Base-by-base conservation (phyloP, 1,140 invertebrate genomes). In the Meloidogyne exigua region DNA sequence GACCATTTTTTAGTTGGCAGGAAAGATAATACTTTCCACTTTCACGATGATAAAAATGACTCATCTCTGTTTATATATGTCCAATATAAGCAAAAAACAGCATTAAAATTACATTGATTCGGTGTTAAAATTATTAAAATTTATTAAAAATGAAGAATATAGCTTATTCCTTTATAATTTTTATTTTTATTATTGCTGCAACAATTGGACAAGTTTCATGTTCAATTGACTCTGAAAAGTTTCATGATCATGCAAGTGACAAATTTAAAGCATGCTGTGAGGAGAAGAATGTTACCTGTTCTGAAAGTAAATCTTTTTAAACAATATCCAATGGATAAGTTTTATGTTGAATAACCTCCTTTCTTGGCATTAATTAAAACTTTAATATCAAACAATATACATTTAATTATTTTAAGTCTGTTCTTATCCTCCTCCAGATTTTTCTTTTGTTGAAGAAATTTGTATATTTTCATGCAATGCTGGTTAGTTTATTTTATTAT, bases 261-360 rank as follows among this genome's bases (percentile, higher is more conserved):
- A 73, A 73, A 57, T 73, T 73, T 63, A 63, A 26, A 25, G 23
- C 26, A 18, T 73, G 71, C 13, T 73, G 71, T 65, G 36, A 73
- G 12, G 57, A 73, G 13, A 63, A 73, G 21, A 21, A 73, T 28
- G 65, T 73, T 36, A 39, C 21, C 36, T 73, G 71, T 28, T 11
- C 57, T 13, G 71, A 73, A 65, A 49, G 71, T 73, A n/a, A 63
- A 72, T 44, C 57, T 10, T 12, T 23, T 18, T 70, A 49, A 49
- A n/a, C n/a, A n/a, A n/a, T n/a, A n/a, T n/a, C n/a, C n/a, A n/a
- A n/a, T n/a, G n/a, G n/a, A n/a, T n/a, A n/a, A n/a, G n/a, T n/a
- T n/a, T n/a, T n/a, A n/a, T n/a, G n/a, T n/a, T n/a, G n/a, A n/a
- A n/a, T n/a, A n/a, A n/a, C n/a, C n/a, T n/a, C n/a, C n/a, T n/a